A percentile compares a stretch with the other conserved stretches of the same genome.
phyloP scores from a whole-genome alignment of 2,888 invertebrate genomes.

The Palloptera scutellata region DNA sequence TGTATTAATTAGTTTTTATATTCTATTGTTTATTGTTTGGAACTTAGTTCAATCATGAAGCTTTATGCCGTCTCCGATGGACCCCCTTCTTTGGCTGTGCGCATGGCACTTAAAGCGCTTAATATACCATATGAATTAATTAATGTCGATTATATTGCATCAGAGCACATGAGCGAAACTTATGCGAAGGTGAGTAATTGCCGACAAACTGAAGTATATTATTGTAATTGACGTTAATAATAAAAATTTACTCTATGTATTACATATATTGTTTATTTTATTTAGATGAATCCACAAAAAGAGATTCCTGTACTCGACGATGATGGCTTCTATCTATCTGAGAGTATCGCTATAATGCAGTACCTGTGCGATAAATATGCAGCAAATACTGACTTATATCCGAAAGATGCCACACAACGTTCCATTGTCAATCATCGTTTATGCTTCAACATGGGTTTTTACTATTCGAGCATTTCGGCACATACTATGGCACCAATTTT shows the following conservation, averaged over 20 bases:
- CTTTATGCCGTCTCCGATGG: conserved; percentile 80
- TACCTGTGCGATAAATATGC: conserved; percentile 81
- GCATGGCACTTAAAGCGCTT: conserved; percentile 73
- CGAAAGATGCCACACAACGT: conserved; percentile 73
- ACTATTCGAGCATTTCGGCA: conserved; percentile 72
- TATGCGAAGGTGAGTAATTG: conserved; percentile 70
- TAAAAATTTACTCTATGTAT: not conserved
- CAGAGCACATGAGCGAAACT: conserved; percentile 78
- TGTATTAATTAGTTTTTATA: not conserved
- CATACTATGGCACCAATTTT: conserved; percentile 75
- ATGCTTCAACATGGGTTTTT: conserved; percentile 80
- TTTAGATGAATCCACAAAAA: conserved; percentile 78
- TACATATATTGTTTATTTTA: not conserved
- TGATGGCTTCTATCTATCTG: conserved; percentile 78
- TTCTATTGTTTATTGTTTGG: conserved; percentile 12
- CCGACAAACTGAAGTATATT: not conserved
- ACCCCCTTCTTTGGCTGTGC: conserved; percentile 78
- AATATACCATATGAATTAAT: conserved; percentile 72
- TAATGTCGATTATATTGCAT: conserved; percentile 73
- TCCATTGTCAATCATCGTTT: conserved; percentile 81
- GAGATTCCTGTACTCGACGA: conserved; percentile 83
- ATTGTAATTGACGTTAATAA: not conserved
- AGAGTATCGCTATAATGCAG: conserved; percentile 73
- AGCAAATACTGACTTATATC: conserved; percentile 73
- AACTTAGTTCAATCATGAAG: conserved; percentile 66